A percentile compares a stretch with the other conserved stretches of the same genome.
Conservation (phyloP, 2,888 invertebrate genomes). For the Drepanosiphum platanoidis region DNA sequence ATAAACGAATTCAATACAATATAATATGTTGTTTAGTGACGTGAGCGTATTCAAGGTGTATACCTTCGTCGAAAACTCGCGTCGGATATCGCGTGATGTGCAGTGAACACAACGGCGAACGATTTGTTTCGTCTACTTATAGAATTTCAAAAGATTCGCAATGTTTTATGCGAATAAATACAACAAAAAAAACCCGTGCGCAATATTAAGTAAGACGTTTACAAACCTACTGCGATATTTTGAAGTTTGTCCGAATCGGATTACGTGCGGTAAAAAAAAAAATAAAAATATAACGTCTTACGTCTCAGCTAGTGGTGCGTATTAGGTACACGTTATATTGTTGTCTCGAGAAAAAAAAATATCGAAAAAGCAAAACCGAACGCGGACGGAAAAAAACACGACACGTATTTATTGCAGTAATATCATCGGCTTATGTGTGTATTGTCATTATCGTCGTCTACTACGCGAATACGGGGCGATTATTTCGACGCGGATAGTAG, state of each 20-base stretch:
- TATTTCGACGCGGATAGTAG: too few species aligned
- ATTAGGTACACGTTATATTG: neutral
- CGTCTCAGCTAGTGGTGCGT: neutral
- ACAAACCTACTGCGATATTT: neutral
- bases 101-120: too few species aligned
- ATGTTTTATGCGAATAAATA: too few species aligned
- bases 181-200: neutral
- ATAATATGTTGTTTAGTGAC: too few species aligned
- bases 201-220: neutral
- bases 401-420: neutral
- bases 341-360: neutral
- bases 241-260: neutral
- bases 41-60: too few species aligned
- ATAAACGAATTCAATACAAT: too few species aligned
- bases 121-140: too few species aligned
- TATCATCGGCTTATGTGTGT: neutral
- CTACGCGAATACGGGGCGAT: too few species aligned
- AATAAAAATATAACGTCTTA: neutral
- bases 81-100: too few species aligned
- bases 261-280: neutral
- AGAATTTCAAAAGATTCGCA: too few species aligned
- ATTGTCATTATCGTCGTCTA: neutral
- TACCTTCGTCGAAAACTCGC: too few species aligned
- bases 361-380: conserved; percentile 10
- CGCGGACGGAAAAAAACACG: neutral